A percentile compares a stretch with the other conserved stretches of the same genome.
phyloP scores from a whole-genome alignment of 2,797 vertebrate species.

The Sebastes nivosus region DNA sequence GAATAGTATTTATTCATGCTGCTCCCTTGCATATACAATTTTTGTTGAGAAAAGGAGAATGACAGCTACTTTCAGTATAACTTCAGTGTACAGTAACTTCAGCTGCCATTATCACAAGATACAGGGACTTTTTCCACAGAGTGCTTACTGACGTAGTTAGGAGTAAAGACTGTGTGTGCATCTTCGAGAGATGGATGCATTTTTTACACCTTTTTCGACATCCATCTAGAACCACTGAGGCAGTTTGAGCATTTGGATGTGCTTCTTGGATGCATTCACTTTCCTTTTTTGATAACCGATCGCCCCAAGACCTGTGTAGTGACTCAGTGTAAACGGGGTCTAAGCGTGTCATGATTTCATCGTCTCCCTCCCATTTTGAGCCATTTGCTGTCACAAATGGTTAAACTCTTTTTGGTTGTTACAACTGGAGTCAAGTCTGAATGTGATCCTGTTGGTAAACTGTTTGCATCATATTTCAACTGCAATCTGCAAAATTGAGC shows the following conservation, averaged over 20 bases:
- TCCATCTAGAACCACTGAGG: not conserved
- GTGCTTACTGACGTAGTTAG: not conserved
- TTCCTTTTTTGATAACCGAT: not conserved
- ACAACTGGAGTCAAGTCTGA: not conserved
- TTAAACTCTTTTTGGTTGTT: not conserved
- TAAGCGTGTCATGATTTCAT: not conserved
- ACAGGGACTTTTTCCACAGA: not conserved
- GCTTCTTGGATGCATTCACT: too few species aligned
- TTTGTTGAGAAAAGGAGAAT: not conserved
- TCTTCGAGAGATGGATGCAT: not conserved
- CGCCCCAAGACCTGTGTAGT: not conserved
- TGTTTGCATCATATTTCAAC: not conserved
- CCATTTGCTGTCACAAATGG: not conserved
- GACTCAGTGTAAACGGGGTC: not conserved
- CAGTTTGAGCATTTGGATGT: too few species aligned
- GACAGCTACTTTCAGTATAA: not conserved
- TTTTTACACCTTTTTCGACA: not conserved
- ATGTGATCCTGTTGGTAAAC: not conserved
- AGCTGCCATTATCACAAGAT: not conserved
- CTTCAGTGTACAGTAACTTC: not conserved
- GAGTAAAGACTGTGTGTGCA: not conserved
- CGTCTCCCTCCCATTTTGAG: not conserved
- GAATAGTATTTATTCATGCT: not conserved
- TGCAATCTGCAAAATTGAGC: too few species aligned
- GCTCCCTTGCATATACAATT: not conserved